A percentile compares a stretch with the other conserved stretches of the same genome.
Conservation (phyloP, 2,113 vertebrate genomes). For the Ailurus styani region DNA sequence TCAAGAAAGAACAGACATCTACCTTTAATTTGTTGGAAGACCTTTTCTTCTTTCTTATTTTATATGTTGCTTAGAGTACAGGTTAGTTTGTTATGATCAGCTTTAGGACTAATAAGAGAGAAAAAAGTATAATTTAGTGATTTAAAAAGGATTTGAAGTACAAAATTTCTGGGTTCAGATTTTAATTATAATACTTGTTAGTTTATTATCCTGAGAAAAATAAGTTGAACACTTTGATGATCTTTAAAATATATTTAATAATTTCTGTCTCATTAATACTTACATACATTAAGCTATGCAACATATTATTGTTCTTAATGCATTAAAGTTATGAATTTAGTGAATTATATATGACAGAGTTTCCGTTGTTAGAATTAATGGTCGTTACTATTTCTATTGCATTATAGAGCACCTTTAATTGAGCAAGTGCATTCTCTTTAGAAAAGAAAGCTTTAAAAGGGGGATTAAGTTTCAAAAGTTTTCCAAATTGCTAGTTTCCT, state of each 20-base stretch:
- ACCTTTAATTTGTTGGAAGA: neutral
- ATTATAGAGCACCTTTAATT: neutral
- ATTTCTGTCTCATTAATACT: neutral
- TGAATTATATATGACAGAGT: fast-evolving
- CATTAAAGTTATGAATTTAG: neutral
- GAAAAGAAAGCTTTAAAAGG: neutral
- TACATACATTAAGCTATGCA: no score
- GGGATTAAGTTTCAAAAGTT: neutral
- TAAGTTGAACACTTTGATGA: neutral
- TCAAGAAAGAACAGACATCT: neutral
- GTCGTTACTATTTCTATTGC: neutral
- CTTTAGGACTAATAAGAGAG: neutral
- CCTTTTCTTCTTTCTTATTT: neutral
- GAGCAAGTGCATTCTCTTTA: neutral
- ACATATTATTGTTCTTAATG: neutral
- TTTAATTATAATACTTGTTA: neutral
- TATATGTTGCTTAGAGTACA: neutral
- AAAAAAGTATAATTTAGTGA: neutral
- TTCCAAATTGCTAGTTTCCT: neutral
- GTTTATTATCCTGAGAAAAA: neutral
- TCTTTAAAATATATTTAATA: neutral
- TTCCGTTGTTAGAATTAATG: neutral
- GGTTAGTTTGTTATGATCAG: neutral
- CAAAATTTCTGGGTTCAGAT: neutral
- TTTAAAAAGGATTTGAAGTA: neutral